Conservation (phyloP, 2,888 invertebrate genomes). For the Acanthoscelides obtectus region DNA sequence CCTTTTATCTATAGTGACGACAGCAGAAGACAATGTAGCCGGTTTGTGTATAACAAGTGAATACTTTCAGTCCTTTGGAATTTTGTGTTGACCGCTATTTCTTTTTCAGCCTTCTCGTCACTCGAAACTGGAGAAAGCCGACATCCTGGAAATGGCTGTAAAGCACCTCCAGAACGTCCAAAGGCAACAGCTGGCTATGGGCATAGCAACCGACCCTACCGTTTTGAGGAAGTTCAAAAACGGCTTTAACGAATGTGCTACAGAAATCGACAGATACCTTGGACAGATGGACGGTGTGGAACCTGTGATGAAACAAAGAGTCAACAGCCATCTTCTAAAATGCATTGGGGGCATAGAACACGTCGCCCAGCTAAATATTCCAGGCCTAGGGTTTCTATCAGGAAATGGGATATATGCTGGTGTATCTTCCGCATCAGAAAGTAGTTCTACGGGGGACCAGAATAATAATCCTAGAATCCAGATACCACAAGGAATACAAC, state of each 20-base stretch:
- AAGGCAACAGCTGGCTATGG: constrained; percentile 71
- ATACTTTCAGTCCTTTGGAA: too few species aligned
- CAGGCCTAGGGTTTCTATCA: constrained; percentile 35
- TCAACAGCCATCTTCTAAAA: constrained; percentile 60
- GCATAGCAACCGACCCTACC: constrained; percentile 67
- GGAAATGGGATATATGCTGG: constrained; percentile 4
- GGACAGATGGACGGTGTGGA: constrained; percentile 62
- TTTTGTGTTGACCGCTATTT: too few species aligned
- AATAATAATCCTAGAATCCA: constrained; percentile 55
- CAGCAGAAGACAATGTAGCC: too few species aligned
- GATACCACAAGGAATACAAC: constrained; percentile 58
- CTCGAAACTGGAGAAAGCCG: constrained; percentile 93
- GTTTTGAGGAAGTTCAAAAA: constrained; percentile 80
- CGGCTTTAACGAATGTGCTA: constrained; percentile 83
- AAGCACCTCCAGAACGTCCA: constrained; percentile 84
- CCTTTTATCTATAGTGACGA: too few species aligned
- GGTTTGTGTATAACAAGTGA: too few species aligned
- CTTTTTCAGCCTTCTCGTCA: constrained; percentile 83
- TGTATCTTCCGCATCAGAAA: constrained; percentile 26
- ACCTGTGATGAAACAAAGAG: constrained; percentile 56
- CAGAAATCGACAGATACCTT: constrained; percentile 72
- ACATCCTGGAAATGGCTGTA: constrained; percentile 95
- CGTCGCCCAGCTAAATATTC: constrained; percentile 39
- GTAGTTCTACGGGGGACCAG: constrained; percentile 44
- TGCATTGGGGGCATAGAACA: constrained; percentile 60